A percentile compares a stretch with the other conserved stretches of the same genome.
Evolutionary conservation across 1,140 invertebrate genomes (phyloP).

Genomic region (Araneus ventricosus): DNA sequence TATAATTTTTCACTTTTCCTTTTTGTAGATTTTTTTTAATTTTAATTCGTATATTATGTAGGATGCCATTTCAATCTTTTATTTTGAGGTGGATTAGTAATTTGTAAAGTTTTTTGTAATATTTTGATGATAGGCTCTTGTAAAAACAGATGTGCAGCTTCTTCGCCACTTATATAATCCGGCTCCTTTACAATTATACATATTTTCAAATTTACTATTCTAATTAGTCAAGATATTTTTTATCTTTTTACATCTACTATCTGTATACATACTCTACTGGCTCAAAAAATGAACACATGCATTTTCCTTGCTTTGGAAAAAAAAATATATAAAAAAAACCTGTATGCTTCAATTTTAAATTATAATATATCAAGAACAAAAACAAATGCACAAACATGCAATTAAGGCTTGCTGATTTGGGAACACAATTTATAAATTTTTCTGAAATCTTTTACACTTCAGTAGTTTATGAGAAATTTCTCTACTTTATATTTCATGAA

Average conservation of each 20-base stretch:
- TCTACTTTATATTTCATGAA: slow-evolving; percentile 57
- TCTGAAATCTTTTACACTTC: slow-evolving; percentile 70
- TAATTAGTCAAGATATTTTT: slow-evolving; percentile 64
- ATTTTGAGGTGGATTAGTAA: slow-evolving; percentile 66
- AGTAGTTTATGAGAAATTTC: slow-evolving; percentile 44
- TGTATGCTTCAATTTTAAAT: slow-evolving; percentile 6
- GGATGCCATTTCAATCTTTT: slow-evolving; percentile 45
- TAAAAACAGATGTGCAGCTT: slow-evolving; percentile 67
- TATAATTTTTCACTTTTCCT: slow-evolving; percentile 32
- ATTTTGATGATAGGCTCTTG: slow-evolving; percentile 62
- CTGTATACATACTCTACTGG: slow-evolving; percentile 60
- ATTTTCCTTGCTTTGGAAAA: slow-evolving; percentile 61
- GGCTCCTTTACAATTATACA: slow-evolving; percentile 71
- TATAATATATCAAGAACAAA: slow-evolving; percentile 55
- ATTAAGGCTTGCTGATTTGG: slow-evolving; percentile 62
- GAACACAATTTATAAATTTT: slow-evolving; percentile 72
- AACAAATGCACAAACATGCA: slow-evolving; percentile 45
- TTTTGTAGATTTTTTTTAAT: slow-evolving; percentile 60
- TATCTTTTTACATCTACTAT: slow-evolving; percentile 72
- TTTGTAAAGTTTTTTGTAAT: slow-evolving; percentile 66
- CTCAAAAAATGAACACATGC: slow-evolving; percentile 66
- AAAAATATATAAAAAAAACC: no score
- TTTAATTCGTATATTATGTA: slow-evolving; percentile 51
- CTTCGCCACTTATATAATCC: slow-evolving; percentile 51
- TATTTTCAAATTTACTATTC: slow-evolving; percentile 71